Base-by-base conservation (phyloP, 2,888 invertebrate species). In the Hirtodrosophila histrioides region DNA sequence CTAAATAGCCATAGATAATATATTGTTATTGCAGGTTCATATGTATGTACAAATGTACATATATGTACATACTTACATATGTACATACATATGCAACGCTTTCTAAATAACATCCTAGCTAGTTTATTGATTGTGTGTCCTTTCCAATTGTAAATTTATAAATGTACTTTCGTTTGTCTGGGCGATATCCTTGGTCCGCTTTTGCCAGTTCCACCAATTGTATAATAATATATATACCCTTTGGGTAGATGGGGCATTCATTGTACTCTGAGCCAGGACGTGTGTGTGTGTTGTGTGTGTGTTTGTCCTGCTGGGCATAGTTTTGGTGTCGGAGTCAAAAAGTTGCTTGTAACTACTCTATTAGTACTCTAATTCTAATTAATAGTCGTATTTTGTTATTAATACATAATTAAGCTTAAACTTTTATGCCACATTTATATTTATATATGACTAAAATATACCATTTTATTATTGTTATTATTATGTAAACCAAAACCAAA, bases 391-490 rank as follows among this genome's bases (percentile, higher is more conserved):
- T 64, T 62, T 68, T 51, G 54, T 70, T 71, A 61, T 64, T 51
- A 62, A 60, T 57, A 64, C 50, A 62, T 79, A 80, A 64, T 78
- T 79, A 79, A 72, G 69, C 64, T 68, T 68, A 55, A 46, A 53
- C 46, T 41, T 64, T 67, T 61, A 67, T 84, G 58, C 78, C 69
- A 73, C 45, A 62, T 65, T 70, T 71, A 80, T 86, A 86, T 80
- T 86, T 76, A 72, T 74, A 83, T 78, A 89, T 90, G 85, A 89
- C 90, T 90, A 87, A 90, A 89, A 86, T 89, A 89, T 89, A 89
- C 82, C 89, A 90, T 89, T 89, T 90, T 90, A 89, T 90, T 88
- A 85, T 89, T 90, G 76, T 88, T 90, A 78, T 89, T 89, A 79
- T 84, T 83, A 81, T 86, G 83, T 78, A 84, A 79, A 87, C 49